Percentiles rank a stretch among this genome's conserved stretches.
Conservation (phyloP, 2,888 invertebrate species). For the Priapulus caudatus region DNA sequence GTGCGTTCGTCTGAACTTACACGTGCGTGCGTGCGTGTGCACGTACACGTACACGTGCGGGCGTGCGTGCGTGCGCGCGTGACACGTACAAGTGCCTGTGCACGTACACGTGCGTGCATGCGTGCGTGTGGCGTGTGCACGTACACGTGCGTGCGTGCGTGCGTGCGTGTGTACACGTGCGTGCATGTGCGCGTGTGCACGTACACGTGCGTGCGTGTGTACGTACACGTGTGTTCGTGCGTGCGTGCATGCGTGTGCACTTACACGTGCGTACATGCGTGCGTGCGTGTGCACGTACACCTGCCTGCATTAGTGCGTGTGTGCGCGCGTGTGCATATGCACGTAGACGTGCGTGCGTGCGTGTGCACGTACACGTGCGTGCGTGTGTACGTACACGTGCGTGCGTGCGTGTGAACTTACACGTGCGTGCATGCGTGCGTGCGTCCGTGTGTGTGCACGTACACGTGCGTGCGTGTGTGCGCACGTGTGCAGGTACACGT, state of each 20-base stretch:
- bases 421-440: conserved; percentile 3
- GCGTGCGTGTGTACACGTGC: conserved; percentile 3
- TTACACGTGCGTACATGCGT: neutral
- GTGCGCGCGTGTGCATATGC: conserved; percentile 3
- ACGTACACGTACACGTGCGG: no score
- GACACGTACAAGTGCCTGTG: neutral
- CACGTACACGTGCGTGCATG: neutral
- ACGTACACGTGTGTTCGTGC: neutral
- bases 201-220: conserved; percentile 3
- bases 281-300: no score
- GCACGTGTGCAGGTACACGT: neutral
- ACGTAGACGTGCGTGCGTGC: neutral
- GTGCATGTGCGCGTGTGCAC: conserved; percentile 3
- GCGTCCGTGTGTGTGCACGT: neutral
- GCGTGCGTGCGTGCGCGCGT: no score
- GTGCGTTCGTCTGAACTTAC: no score
- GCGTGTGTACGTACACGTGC: neutral
- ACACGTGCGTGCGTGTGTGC: conserved; percentile 3
- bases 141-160: conserved; percentile 3
- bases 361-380: conserved; percentile 3
- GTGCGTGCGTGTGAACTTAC: neutral
- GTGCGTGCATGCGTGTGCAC: conserved; percentile 3
- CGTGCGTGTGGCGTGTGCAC: neutral
- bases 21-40: no score
- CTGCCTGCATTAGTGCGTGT: neutral